phyloP scores from a whole-genome alignment of 2,113 vertebrate genomes.

The Phrynosoma blainvillii region DNA sequence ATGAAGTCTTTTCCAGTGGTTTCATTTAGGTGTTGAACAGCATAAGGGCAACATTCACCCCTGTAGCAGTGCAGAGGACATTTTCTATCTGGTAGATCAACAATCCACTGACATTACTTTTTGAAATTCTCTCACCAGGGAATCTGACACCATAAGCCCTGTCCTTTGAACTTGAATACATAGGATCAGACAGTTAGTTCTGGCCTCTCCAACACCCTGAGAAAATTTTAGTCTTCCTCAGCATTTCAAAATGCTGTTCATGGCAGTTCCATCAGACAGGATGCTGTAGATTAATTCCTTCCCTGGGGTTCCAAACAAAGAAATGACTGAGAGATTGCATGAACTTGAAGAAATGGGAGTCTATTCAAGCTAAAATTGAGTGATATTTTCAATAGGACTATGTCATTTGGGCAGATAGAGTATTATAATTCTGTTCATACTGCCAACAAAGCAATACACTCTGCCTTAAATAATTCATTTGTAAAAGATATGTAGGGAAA shows the following conservation, averaged over 20 bases:
- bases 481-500: neutral
- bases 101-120: neutral
- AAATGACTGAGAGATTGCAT: neutral
- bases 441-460: constrained; percentile 1
- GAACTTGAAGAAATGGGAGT: neutral
- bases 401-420: neutral
- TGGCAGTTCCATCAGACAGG: neutral
- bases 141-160: neutral
- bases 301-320: neutral
- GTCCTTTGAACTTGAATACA: neutral
- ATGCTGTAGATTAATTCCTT: neutral
- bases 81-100: neutral
- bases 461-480: constrained; percentile 15
- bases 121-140: neutral
- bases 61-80: neutral
- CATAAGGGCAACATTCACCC: neutral
- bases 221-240: neutral
- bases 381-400: neutral
- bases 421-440: neutral
- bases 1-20: neutral
- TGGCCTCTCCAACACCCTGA: neutral
- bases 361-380: neutral
- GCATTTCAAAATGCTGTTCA: neutral
- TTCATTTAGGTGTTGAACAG: neutral
- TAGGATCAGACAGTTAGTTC: neutral